Percentiles rank a stretch among this genome's conserved stretches.
phyloP scores from a whole-genome alignment of 2,888 invertebrate species.

The Noctua janthe region DNA sequence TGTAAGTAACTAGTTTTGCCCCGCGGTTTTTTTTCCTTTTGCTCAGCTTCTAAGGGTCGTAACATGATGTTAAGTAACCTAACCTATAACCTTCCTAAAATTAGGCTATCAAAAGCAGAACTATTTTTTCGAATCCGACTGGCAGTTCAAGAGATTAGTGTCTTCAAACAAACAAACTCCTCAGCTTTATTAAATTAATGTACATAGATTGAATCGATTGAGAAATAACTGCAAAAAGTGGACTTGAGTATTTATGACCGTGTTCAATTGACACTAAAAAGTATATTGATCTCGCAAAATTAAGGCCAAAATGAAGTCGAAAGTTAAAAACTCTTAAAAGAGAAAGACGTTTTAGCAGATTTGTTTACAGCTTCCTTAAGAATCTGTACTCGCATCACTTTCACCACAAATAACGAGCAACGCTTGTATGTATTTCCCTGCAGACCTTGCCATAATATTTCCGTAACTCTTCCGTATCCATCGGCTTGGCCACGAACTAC shows the following conservation, averaged over 20 bases:
- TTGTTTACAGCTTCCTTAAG: conserved; percentile 6
- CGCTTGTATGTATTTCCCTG: conserved; percentile 66
- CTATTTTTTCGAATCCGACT: too few species aligned
- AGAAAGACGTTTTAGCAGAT: conserved; percentile 6
- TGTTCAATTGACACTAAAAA: neutral
- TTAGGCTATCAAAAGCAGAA: too few species aligned
- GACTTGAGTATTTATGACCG: neutral
- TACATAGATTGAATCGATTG: neutral
- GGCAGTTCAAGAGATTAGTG: too few species aligned
- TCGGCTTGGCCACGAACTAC: neutral
- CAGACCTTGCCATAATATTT: conserved; percentile 64
- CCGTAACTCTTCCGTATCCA: conserved; percentile 52
- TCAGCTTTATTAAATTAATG: neutral
- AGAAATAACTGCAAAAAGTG: neutral
- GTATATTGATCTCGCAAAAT: neutral
- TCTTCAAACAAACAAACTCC: neutral
- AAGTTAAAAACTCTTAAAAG: neutral
- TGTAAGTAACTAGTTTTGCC: neutral
- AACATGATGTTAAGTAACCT: too few species aligned
- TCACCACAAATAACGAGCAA: conserved; percentile 56
- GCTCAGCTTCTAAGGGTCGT: too few species aligned
- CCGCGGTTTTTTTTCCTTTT: neutral
- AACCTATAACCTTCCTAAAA: too few species aligned
- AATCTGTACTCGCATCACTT: conserved; percentile 22
- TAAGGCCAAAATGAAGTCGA: neutral